Percentiles rank a stretch among this genome's conserved stretches.
Evolutionary conservation across 1,140 invertebrate genomes (phyloP).

Genomic region (Cotesia glomerata): DNA sequence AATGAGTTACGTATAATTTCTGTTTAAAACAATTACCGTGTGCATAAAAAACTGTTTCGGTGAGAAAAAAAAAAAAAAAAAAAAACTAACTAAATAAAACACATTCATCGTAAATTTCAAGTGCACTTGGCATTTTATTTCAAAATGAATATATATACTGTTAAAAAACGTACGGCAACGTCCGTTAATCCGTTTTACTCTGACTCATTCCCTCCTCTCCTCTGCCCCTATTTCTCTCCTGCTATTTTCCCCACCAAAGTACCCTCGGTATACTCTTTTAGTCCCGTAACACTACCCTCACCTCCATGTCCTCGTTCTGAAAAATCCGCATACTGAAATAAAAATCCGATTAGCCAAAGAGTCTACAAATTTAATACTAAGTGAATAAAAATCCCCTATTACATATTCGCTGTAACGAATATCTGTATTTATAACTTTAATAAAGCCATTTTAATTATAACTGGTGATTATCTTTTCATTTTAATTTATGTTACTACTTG

Average conservation of each 20-base stretch:
- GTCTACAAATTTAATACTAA: slow-evolving; percentile 6
- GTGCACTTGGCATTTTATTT: slow-evolving; percentile 1
- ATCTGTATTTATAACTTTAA: background rate
- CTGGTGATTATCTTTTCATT: too few species aligned
- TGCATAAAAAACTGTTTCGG: background rate
- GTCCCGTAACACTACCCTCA: background rate
- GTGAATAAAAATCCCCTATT: slow-evolving; percentile 1
- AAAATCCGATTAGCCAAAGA: slow-evolving; percentile 4
- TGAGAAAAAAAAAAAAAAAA: background rate
- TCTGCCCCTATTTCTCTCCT: too few species aligned
- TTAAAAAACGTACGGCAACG: slow-evolving; percentile 4
- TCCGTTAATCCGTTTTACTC: slow-evolving; percentile 5
- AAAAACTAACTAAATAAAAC: background rate
- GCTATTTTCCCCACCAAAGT: too few species aligned
- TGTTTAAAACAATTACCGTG: background rate
- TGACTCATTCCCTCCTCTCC: too few species aligned
- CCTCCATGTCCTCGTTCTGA: background rate
- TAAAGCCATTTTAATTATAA: too few species aligned
- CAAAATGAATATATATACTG: background rate
- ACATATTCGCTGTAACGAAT: background rate
- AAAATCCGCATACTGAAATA: background rate
- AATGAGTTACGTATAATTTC: background rate
- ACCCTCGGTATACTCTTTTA: background rate
- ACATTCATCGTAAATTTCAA: slow-evolving; percentile 6
- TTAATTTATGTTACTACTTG: too few species aligned